phyloP scores from a whole-genome alignment of 2,113 vertebrate species.

The Cathartes aura region DNA sequence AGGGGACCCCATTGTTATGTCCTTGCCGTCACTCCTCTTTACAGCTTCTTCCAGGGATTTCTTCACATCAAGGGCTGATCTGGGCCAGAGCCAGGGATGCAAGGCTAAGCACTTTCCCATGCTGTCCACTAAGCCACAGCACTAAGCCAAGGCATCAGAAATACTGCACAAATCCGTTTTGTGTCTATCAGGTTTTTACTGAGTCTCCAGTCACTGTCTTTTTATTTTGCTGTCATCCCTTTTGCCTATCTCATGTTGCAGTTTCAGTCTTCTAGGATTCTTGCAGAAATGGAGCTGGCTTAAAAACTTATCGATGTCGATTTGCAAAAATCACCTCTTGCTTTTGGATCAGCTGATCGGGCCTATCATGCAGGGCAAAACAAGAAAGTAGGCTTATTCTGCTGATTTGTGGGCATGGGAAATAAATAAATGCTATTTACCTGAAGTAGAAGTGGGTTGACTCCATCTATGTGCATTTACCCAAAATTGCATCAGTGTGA shows the following conservation, averaged over 20 bases:
- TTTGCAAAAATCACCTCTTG: neutral
- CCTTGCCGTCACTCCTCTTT: neutral
- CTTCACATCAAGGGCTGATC: neutral
- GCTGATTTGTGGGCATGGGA: neutral
- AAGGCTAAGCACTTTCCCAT: neutral
- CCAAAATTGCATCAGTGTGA: neutral
- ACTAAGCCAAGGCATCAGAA: neutral
- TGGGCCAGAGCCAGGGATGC: neutral
- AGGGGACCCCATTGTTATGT: neutral
- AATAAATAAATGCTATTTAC: neutral
- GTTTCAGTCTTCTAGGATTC: neutral
- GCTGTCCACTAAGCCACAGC: neutral
- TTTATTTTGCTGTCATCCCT: neutral
- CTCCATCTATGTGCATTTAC: neutral
- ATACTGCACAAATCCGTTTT: neutral
- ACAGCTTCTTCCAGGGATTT: neutral
- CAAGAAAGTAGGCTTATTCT: neutral
- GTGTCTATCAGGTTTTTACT: neutral
- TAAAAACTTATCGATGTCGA: rapidly evolving
- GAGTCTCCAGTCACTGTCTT: neutral
- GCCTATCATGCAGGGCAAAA: neutral
- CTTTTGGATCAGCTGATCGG: neutral
- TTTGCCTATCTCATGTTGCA: neutral
- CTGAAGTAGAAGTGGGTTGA: neutral
- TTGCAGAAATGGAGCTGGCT: neutral